phyloP scores from a whole-genome alignment of 2,113 vertebrate genomes.

The Rattus norvegicus region DNA sequence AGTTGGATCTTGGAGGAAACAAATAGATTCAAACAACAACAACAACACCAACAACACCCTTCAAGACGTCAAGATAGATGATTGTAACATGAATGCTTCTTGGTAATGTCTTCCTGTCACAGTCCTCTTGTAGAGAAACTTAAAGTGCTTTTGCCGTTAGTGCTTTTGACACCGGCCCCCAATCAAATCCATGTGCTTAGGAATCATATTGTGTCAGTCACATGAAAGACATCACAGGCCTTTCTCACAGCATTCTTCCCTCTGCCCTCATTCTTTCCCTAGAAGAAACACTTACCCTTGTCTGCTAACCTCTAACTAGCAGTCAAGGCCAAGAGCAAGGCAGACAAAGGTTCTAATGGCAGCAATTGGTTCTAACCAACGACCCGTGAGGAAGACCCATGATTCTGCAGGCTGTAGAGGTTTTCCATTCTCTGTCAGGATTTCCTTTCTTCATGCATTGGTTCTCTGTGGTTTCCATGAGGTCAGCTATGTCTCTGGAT shows the following conservation, averaged over 20 bases:
- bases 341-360: neutral
- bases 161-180: neutral
- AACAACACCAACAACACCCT: neutral
- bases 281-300: neutral
- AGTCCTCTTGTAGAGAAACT: neutral
- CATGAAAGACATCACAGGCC: neutral
- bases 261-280: neutral
- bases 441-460: neutral
- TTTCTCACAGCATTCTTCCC: neutral
- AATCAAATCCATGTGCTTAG: neutral
- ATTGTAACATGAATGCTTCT: neutral
- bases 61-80: neutral
- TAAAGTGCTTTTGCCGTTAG: neutral
- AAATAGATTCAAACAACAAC: neutral
- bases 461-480: neutral
- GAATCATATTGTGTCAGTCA: neutral
- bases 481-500: neutral
- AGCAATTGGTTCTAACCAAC: neutral
- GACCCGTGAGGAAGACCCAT: rapidly evolving
- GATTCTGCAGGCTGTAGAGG: neutral
- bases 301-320: neutral
- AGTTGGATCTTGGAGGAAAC: neutral
- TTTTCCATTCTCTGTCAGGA: neutral
- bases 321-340: neutral
- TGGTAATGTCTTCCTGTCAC: neutral